A percentile compares a stretch with the other conserved stretches of the same genome.
Conservation (phyloP, 1,140 invertebrate genomes). For the Dendrolimus kikuchii region DNA sequence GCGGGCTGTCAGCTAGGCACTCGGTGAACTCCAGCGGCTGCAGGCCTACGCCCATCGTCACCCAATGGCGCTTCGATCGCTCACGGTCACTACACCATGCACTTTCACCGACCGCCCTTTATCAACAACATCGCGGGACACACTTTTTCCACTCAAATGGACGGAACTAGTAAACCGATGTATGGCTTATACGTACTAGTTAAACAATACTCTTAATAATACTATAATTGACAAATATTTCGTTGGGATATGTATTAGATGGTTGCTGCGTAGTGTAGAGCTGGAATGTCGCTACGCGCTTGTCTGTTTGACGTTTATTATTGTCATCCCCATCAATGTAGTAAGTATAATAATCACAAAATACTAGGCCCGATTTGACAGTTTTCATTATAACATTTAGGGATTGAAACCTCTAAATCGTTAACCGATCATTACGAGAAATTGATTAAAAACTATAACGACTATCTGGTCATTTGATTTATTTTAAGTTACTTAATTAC, state of each 20-base stretch:
- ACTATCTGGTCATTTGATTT: no score
- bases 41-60: slow-evolving; percentile 85
- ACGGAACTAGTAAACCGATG: slow-evolving; percentile 2
- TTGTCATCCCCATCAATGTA: no score
- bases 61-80: slow-evolving; percentile 19
- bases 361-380: no score
- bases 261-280: background rate
- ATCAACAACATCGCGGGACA: slow-evolving; percentile 14
- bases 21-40: slow-evolving; percentile 97
- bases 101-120: slow-evolving; percentile 55
- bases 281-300: no score
- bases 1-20: slow-evolving; percentile 96
- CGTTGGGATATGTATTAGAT: background rate
- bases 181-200: no score
- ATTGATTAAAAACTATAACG: no score
- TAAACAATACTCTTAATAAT: background rate
- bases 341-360: no score
- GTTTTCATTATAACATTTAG: no score
- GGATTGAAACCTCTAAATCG: no score
- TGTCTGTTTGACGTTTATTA: no score
- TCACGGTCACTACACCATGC: slow-evolving; percentile 36
- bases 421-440: no score
- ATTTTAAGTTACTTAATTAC: no score
- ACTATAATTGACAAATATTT: background rate
- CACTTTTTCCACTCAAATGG: slow-evolving; percentile 4